Evolutionary conservation across 2,797 vertebrate genomes (phyloP).

Genomic region (Kryptopterus vitreolus): DNA sequence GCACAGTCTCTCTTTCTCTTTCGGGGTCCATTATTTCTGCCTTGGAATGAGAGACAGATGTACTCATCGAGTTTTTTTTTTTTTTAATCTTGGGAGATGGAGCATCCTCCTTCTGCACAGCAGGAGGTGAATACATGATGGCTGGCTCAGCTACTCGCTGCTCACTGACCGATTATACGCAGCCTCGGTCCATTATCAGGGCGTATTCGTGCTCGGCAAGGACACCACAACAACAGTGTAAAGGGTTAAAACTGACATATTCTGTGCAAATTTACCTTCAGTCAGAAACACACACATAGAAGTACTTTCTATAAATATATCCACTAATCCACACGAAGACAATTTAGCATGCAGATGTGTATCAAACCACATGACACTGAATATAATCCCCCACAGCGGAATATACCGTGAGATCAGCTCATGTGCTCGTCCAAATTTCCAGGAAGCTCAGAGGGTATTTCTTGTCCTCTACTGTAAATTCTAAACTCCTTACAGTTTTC

Average conservation of each 20-base stretch:
- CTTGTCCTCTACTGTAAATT: slow-evolving; percentile 17
- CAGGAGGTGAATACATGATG: slow-evolving; percentile 49
- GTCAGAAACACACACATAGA: too few relatives aligned
- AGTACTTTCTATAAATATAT: background rate
- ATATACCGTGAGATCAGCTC: slow-evolving; percentile 41
- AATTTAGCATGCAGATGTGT: background rate
- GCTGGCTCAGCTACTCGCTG: slow-evolving; percentile 23
- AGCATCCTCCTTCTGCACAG: slow-evolving; percentile 28
- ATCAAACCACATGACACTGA: slow-evolving; percentile 12
- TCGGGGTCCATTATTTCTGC: background rate
- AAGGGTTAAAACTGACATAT: background rate
- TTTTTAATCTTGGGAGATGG: slow-evolving; percentile 55
- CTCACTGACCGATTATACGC: background rate
- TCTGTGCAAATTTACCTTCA: too few relatives aligned
- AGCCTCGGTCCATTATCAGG: slow-evolving; percentile 21
- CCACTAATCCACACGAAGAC: background rate
- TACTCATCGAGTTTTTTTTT: slow-evolving; percentile 49
- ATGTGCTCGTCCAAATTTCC: slow-evolving; percentile 9
- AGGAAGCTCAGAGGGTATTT: slow-evolving; percentile 19
- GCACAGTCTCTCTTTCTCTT: background rate
- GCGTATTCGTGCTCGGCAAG: slow-evolving; percentile 23
- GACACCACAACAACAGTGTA: slow-evolving; percentile 30
- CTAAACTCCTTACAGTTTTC: slow-evolving; percentile 25
- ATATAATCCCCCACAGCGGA: slow-evolving; percentile 49
- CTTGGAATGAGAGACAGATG: slow-evolving; percentile 35